These are phyloP conservation scores for Gopherus evgoodei DNA, from an alignment of 2,113 vertebrate species.

Conservation along the genomic window DNA sequence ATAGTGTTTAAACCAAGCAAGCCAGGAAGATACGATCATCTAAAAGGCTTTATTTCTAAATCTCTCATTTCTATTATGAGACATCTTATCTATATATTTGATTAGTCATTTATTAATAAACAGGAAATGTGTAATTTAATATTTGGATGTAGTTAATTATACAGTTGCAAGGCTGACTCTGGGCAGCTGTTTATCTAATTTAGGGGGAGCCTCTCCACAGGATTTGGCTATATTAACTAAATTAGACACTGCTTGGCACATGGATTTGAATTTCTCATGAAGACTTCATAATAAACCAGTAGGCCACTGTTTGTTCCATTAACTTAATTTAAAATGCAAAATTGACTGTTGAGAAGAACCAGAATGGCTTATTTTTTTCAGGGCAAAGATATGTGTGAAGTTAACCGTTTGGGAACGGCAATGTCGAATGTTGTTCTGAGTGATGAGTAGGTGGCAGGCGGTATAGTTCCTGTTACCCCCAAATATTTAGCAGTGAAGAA, in stretches of 20 bases:
- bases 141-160: conserved; percentile 61
- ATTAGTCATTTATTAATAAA: conserved; percentile 39
- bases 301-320: conserved; percentile 54
- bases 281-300: conserved; percentile 21
- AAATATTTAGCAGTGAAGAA: background rate
- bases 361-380: background rate
- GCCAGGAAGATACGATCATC: background rate
- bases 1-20: background rate
- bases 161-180: conserved; percentile 31
- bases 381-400: background rate
- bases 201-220: conserved; percentile 16
- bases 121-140: conserved; percentile 64
- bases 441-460: background rate
- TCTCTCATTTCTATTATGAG: conserved; percentile 36
- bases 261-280: conserved; percentile 39
- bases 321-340: conserved; percentile 41
- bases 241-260: conserved; percentile 31
- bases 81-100: conserved; percentile 20
- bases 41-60: background rate
- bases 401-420: background rate
- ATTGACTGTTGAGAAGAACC: conserved; percentile 41
- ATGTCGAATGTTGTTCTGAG: background rate
- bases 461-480: background rate
- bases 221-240: conserved; percentile 59
- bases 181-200: conserved; percentile 65